phyloP scores from a whole-genome alignment of 2,113 vertebrate genomes.

The Rhea pennata region DNA sequence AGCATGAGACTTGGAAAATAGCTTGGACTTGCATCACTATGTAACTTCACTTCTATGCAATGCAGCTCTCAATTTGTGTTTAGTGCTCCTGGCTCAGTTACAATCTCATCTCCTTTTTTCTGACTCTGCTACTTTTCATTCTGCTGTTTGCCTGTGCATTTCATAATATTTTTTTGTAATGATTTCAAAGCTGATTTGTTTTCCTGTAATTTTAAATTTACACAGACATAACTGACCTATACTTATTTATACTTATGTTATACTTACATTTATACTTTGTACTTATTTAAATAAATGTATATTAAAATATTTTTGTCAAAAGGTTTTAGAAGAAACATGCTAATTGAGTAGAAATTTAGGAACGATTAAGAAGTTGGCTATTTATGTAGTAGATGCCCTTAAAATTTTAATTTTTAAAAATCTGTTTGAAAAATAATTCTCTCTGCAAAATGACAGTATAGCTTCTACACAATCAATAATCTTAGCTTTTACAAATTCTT shows the following conservation, averaged over 20 bases:
- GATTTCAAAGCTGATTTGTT: background rate
- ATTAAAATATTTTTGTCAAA: background rate
- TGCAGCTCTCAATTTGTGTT: background rate
- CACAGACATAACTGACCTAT: background rate
- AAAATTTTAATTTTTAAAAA: background rate
- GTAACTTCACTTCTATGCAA: background rate
- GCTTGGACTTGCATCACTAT: background rate
- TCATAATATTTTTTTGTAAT: background rate
- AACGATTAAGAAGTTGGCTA: background rate
- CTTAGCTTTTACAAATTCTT: background rate
- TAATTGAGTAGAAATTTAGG: background rate
- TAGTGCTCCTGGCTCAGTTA: background rate
- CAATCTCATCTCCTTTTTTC: background rate
- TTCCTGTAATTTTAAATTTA: background rate
- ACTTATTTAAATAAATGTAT: background rate
- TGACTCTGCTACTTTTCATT: background rate
- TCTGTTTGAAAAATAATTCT: background rate
- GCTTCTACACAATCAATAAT: background rate
- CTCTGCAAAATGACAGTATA: background rate
- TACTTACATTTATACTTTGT: no score
- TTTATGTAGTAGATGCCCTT: background rate
- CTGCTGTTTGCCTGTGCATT: background rate
- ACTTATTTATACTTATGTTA: no score
- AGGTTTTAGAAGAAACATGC: background rate
- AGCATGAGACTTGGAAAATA: background rate